These are phyloP conservation scores for Hippocampus guttulatus DNA, from an alignment of 2,113 vertebrate species.

Conservation along the genomic window DNA sequence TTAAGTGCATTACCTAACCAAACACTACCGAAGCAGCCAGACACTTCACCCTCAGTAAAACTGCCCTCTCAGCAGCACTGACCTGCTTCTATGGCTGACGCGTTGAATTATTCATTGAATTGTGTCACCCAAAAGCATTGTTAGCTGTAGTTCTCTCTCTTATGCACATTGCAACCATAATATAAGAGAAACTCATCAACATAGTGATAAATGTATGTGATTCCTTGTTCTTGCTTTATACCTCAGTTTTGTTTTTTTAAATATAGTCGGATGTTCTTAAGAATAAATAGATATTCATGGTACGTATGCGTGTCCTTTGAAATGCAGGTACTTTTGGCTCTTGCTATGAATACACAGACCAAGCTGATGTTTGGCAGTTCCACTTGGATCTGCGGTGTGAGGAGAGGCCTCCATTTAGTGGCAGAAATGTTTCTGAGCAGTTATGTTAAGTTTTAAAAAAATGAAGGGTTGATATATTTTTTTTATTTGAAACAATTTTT, in stretches of 20 bases:
- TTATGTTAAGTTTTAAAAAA: too few species aligned
- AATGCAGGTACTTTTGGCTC: not conserved
- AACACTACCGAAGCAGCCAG: not conserved
- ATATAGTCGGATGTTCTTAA: not conserved
- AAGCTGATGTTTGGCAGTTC: constrained; percentile 7
- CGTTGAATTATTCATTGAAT: constrained; percentile 64
- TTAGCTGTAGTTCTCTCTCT: constrained; percentile 25
- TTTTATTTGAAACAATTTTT: too few species aligned
- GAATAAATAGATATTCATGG: not conserved
- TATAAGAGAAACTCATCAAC: constrained; percentile 10
- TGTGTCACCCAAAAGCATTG: constrained; percentile 36
- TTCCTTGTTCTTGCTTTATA: constrained; percentile 5
- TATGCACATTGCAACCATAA: constrained; percentile 13
- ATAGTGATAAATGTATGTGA: not conserved
- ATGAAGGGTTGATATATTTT: not conserved
- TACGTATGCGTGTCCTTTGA: not conserved
- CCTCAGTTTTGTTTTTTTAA: not conserved
- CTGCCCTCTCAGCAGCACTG: constrained; percentile 30
- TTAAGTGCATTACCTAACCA: constrained; percentile 8
- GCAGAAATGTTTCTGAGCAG: constrained; percentile 5
- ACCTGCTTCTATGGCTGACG: constrained; percentile 39
- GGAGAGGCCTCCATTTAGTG: constrained; percentile 64
- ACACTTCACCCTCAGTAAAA: constrained; percentile 10
- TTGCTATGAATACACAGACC: not conserved
- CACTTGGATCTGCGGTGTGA: constrained; percentile 22